These are phyloP conservation scores for Anthopleura xanthogrammica DNA, from an alignment of 92 coral and sea anemone species.

Conservation along the genomic window DNA sequence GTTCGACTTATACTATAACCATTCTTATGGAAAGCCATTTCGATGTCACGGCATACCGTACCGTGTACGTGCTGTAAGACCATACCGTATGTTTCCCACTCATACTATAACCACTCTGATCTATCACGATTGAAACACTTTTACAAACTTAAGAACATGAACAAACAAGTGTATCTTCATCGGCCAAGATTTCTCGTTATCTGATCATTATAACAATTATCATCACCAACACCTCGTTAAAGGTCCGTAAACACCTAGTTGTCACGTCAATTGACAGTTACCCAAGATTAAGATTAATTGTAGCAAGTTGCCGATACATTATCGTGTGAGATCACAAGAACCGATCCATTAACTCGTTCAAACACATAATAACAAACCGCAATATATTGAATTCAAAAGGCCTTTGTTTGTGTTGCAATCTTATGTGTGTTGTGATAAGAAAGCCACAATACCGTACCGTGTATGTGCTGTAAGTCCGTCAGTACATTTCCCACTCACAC, in stretches of 20 bases:
- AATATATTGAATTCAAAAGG: background rate
- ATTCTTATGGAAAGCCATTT: too few species aligned
- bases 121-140: too few species aligned
- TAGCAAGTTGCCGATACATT: background rate
- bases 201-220: background rate
- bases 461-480: too few species aligned
- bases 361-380: background rate
- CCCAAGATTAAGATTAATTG: background rate
- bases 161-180: background rate
- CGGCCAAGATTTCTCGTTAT: background rate
- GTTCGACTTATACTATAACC: too few species aligned
- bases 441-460: too few species aligned
- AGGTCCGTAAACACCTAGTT: conserved; percentile 11
- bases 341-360: conserved; percentile 4
- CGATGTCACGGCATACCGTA: too few species aligned
- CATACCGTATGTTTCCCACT: too few species aligned
- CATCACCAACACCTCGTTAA: background rate
- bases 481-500: too few species aligned
- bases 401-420: background rate
- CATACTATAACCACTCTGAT: too few species aligned
- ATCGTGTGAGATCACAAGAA: background rate
- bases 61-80: too few species aligned
- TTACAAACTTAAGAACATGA: too few species aligned
- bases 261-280: background rate
- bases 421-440: too few species aligned